Base-by-base conservation (phyloP, 2,888 invertebrate genomes). In the Nomada ferruginata region DNA sequence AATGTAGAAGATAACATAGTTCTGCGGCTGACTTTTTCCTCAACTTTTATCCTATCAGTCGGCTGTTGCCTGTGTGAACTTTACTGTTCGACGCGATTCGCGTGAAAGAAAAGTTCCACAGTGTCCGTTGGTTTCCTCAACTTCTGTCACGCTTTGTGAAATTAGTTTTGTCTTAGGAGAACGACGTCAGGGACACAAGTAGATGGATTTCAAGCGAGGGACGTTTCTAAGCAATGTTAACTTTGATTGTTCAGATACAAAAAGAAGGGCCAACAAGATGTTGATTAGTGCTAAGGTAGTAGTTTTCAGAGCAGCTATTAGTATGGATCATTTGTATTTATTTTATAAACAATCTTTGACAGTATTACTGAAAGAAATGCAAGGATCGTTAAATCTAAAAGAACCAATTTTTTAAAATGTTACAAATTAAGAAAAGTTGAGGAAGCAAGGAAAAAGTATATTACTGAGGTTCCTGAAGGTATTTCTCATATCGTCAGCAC, bases 1-100 rank as follows among this genome's bases (percentile, higher is more conserved):
- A 84, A 77, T 55, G 13, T 26, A 80, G 70, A 79, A 82, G 85
- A 83, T 88, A 89, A 86, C 84, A 77, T 61, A 11, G 42, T 11
- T 42, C 47, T 20, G 44, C 23, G 47, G 47, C 20, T 15, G 23
- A 47, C 42, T 47, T 47, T 13, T 29, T 20, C 70, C 15, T 15
- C 10, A 23, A 18, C 23, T 77, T 29, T 18, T 64, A 36, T 23
- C 50, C 26, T 13, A 18, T 57, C 20, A 63, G 29, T 55, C 59
- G 53, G 18, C 57, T 47, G 63, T 76, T 71, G 44, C 70, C 66
- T 47, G 57, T 69, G 74, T 44, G 70, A 76, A 75, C 74, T 79
- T 74, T 68, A 61, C 79, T 52, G 52, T 59, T 53, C 47, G 42
- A 29, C 57, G 59, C 18, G 42, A 11, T 52, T 36, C 64, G 18